phyloP scores from a whole-genome alignment of 2,888 invertebrate genomes.

The Troglohyphantes excavatus region DNA sequence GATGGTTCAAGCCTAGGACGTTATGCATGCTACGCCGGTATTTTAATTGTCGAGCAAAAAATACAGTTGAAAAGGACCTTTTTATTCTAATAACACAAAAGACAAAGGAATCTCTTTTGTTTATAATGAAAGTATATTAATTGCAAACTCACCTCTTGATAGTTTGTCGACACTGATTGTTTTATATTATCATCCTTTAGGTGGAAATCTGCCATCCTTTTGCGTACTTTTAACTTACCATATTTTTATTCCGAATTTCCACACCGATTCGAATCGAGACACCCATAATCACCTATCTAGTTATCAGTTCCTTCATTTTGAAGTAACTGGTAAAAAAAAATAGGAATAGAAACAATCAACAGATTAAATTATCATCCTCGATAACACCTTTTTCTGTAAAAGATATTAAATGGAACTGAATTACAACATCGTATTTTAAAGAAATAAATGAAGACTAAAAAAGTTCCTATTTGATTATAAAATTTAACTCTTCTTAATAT shows the following conservation, averaged over 20 bases:
- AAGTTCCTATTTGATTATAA: too few relatives aligned
- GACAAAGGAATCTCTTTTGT: too few relatives aligned
- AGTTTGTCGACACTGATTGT: neutral
- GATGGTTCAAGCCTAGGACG: too few relatives aligned
- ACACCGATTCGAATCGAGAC: neutral
- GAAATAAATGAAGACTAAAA: too few relatives aligned
- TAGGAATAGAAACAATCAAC: neutral
- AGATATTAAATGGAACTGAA: too few relatives aligned
- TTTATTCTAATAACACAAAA: too few relatives aligned
- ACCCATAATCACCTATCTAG: neutral
- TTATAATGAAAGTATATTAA: too few relatives aligned
- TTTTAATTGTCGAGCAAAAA: too few relatives aligned
- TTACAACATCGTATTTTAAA: too few relatives aligned
- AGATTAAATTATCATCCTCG: neutral
- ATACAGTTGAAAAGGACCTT: too few relatives aligned
- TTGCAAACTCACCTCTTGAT: conserved; percentile 1
- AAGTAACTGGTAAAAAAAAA: neutral
- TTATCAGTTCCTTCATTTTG: neutral
- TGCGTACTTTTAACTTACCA: neutral
- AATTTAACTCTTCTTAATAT: too few relatives aligned
- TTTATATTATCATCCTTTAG: neutral
- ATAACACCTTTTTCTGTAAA: neutral
- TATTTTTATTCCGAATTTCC: neutral
- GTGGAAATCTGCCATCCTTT: conserved; percentile 10
- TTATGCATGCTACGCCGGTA: too few relatives aligned